phyloP scores from a whole-genome alignment of 2,113 vertebrate genomes.

The Penelope pileata region DNA sequence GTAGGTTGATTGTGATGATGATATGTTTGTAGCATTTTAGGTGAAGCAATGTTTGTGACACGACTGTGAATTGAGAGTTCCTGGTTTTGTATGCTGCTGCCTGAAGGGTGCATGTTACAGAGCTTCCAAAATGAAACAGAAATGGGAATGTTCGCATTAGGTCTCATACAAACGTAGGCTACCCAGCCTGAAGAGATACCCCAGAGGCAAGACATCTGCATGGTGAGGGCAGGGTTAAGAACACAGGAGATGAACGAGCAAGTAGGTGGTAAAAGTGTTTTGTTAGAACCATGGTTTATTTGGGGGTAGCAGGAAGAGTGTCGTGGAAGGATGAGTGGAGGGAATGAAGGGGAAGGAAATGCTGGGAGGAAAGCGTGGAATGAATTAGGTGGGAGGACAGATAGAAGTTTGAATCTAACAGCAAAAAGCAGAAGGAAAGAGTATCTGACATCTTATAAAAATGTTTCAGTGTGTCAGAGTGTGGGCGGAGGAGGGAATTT shows the following conservation, averaged over 20 bases:
- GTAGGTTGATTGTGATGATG: background rate
- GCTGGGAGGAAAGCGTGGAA: too few relatives aligned
- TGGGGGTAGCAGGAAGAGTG: background rate
- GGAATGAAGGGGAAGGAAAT: background rate
- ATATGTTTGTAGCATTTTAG: background rate
- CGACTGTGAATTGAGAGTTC: background rate
- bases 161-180: background rate
- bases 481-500: background rate
- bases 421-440: background rate
- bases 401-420: background rate
- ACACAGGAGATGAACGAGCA: background rate
- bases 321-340: background rate
- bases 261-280: background rate
- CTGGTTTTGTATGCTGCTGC: background rate
- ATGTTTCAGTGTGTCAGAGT: background rate
- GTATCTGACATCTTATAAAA: background rate
- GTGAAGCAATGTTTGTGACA: background rate
- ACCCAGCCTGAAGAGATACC: background rate
- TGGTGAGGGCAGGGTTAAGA: background rate
- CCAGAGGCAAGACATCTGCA: fast-evolving
- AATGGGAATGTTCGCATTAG: background rate
- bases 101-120: fast-evolving
- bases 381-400: background rate
- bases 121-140: background rate
- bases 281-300: background rate